Base-by-base conservation (phyloP, 2,888 invertebrate genomes). In the Luffia ferchaultella region DNA sequence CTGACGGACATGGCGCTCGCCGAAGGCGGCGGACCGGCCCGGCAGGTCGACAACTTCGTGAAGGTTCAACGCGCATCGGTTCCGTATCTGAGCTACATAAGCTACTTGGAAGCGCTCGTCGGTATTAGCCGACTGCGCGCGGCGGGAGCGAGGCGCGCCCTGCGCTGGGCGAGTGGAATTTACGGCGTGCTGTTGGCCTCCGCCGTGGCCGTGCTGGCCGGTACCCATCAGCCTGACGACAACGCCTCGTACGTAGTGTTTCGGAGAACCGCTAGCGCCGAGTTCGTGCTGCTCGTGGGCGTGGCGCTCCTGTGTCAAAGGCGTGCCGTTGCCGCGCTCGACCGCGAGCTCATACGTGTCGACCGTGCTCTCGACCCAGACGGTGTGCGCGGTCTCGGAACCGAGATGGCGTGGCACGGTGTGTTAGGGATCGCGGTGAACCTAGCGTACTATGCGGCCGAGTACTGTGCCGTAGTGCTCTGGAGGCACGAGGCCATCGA, bases 151-250 rank as follows among this genome's bases (percentile, higher is more conserved):
- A 18, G 17, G 45, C 45, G 16, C 45, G n/a, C 5, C n/a, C 43
- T 16, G 3, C 16, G 16, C n/a, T 43, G n/a, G n/a, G n/a, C 17
- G 7, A 15, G 7, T 5, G 43, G 17, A 43, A 30, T 51, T 20
- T 7, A 48, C 40, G 46, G 51, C 46, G 49, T 40, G 16, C 46
- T 44, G 47, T 42, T 47, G 46, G 44, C 54, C 57, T 55, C 62
- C 57, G 59, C 68, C 62, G 64, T 61, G 71, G 68, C 64, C 66
- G 65, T 72, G 69, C 62, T 65, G 67, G 63, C 18, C n/a, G 17
- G 20, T 9, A 18, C 40, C 5, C 30, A 3, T 12, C 30, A 30
- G 30, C 30, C 30, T 7, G 12, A 30, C 30, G 30, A 30, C 30
- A 30, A 30, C 12, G 53, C 60, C 0, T 59, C 65, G 1, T 63